Evolutionary conservation across 2,888 invertebrate species (phyloP).

Genomic region (Limnephilus auricula): DNA sequence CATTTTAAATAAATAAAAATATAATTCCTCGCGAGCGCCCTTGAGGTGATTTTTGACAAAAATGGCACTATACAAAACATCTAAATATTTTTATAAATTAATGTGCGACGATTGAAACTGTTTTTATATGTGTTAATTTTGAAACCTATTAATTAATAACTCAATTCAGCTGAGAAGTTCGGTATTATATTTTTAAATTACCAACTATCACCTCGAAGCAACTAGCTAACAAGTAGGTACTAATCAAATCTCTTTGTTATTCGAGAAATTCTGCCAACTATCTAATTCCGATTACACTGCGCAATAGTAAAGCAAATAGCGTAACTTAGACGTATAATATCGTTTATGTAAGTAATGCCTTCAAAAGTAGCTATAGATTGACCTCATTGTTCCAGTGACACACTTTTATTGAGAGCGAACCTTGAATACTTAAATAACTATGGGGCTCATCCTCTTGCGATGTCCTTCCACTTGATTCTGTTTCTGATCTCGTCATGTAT

Average conservation of each 20-base stretch:
- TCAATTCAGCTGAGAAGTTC: too few species aligned
- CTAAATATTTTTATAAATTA: too few species aligned
- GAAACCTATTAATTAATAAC: too few species aligned
- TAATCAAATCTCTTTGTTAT: neutral
- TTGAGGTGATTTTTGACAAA: too few species aligned
- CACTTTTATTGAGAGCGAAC: constrained; percentile 30
- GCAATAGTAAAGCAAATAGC: neutral
- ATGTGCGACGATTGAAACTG: too few species aligned
- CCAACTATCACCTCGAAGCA: neutral
- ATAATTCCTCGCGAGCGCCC: too few species aligned
- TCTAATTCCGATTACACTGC: neutral
- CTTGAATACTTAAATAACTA: neutral
- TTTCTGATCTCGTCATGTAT: neutral
- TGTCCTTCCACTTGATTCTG: neutral
- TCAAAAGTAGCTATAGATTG: neutral
- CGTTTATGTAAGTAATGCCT: neutral
- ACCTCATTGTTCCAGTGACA: constrained; percentile 17
- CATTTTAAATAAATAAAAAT: too few species aligned
- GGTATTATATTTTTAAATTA: too few species aligned
- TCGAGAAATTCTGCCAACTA: neutral
- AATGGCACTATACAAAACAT: too few species aligned
- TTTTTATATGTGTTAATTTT: too few species aligned
- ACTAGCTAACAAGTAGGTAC: neutral
- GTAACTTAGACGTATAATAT: neutral
- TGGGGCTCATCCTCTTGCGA: neutral